A percentile compares a stretch with the other conserved stretches of the same genome.
These are phyloP conservation scores for Macrostomum cliftonense DNA, from an alignment of 2,888 invertebrate genomes.

Conservation along the genomic window DNA sequence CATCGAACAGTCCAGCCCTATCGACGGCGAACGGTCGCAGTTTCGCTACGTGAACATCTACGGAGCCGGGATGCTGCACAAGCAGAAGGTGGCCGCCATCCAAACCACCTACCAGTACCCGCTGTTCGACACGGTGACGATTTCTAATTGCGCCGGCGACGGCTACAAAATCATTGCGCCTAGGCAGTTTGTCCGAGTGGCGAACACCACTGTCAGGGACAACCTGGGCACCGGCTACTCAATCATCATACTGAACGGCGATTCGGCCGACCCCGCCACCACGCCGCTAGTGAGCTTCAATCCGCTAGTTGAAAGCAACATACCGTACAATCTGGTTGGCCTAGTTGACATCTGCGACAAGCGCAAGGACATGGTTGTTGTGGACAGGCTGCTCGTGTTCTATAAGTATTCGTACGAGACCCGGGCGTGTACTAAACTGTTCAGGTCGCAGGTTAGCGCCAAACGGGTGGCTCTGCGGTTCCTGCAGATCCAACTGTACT, in stretches of 20 bases:
- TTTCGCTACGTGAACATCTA: slow-evolving; percentile 55
- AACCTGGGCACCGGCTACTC: slow-evolving; percentile 75
- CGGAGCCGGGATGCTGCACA: slow-evolving; percentile 83
- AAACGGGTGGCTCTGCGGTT: slow-evolving; percentile 64
- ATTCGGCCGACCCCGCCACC: slow-evolving; percentile 56
- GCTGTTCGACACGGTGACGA: slow-evolving; percentile 55
- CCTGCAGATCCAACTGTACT: slow-evolving; percentile 28
- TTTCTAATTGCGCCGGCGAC: slow-evolving; percentile 65
- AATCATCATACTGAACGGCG: slow-evolving; percentile 72
- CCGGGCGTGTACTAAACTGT: slow-evolving; percentile 89
- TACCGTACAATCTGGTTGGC: slow-evolving; percentile 78
- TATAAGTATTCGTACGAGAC: slow-evolving; percentile 90
- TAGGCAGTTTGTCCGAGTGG: slow-evolving; percentile 47
- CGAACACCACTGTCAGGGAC: slow-evolving; percentile 41
- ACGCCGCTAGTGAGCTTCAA: slow-evolving; percentile 63
- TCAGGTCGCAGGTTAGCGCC: slow-evolving; percentile 61
- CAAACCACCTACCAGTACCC: slow-evolving; percentile 75
- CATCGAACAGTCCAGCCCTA: slow-evolving; percentile 56
- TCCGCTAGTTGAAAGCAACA: slow-evolving; percentile 49
- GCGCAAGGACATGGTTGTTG: slow-evolving; percentile 67
- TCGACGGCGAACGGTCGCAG: slow-evolving; percentile 48
- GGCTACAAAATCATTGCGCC: slow-evolving; percentile 79
- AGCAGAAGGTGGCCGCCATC: slow-evolving; percentile 71
- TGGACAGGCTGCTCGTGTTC: slow-evolving; percentile 72
- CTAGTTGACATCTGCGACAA: slow-evolving; percentile 88